Conservation (phyloP, 53 echinoderm and acorn worm species). For the Astropecten irregularis region DNA sequence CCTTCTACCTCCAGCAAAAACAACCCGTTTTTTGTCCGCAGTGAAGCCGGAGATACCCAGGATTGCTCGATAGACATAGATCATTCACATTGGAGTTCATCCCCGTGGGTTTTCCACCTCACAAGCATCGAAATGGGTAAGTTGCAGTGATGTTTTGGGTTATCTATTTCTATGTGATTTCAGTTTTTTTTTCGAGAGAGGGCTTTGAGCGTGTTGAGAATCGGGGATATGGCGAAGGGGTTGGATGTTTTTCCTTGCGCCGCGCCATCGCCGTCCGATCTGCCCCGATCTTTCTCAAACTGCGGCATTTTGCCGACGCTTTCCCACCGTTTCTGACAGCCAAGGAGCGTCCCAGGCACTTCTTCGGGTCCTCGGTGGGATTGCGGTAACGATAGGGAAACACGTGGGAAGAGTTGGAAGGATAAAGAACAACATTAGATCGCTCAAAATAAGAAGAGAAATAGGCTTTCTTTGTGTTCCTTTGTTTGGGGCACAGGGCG, state of each 20-base stretch:
- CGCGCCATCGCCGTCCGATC: constrained; percentile 35
- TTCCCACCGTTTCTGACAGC: constrained; percentile 20
- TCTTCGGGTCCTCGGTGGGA: constrained; percentile 39
- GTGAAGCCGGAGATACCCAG: not conserved
- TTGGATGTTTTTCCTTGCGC: constrained; percentile 49
- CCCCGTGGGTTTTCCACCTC: constrained; percentile 38
- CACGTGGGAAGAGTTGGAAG: constrained; percentile 62
- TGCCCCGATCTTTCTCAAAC: constrained; percentile 42
- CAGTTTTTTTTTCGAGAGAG: constrained; percentile 43
- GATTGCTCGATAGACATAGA: constrained; percentile 10
- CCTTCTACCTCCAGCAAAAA: constrained; percentile 41
- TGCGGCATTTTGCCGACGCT: constrained; percentile 17
- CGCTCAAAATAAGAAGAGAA: constrained; percentile 87
- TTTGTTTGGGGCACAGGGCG: constrained; percentile 80
- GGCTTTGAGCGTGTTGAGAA: constrained; percentile 33
- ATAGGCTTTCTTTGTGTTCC: constrained; percentile 91
- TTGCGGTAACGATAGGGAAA: constrained; percentile 60
- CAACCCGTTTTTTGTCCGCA: constrained; percentile 44
- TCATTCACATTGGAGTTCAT: not conserved
- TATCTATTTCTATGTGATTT: constrained; percentile 50
- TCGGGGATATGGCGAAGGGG: constrained; percentile 50
- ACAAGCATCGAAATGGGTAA: constrained; percentile 39
- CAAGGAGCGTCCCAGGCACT: constrained; percentile 26
- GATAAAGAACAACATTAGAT: constrained; percentile 78
- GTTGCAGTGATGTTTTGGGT: constrained; percentile 55